Percentiles rank a stretch among this genome's conserved stretches.
These are phyloP conservation scores for Onychostruthus taczanowskii DNA, from an alignment of 2,113 vertebrate species.

Conservation along the genomic window DNA sequence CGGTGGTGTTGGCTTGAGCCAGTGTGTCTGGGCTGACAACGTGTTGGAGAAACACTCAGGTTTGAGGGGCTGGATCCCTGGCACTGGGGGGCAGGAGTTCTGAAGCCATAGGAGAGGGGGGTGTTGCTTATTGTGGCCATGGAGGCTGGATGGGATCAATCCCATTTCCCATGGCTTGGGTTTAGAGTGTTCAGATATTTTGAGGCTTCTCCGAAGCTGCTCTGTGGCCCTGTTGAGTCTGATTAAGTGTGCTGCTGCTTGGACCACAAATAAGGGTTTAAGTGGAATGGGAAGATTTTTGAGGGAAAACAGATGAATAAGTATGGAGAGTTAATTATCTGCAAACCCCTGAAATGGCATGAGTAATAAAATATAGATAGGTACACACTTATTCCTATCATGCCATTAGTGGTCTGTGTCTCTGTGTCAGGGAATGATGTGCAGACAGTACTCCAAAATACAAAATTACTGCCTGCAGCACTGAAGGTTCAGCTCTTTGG, in stretches of 20 bases:
- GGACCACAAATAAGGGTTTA: neutral
- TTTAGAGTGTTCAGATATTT: neutral
- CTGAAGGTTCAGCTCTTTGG: neutral
- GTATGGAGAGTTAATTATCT: slow-evolving; percentile 23
- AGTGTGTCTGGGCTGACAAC: neutral
- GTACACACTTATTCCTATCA: neutral
- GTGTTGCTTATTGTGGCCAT: fast-evolving
- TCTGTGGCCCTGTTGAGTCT: neutral
- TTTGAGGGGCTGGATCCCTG: neutral
- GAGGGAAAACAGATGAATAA: neutral
- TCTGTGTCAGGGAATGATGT: neutral
- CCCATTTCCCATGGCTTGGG: neutral
- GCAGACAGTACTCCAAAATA: neutral
- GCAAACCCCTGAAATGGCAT: neutral
- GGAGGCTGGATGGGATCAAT: neutral
- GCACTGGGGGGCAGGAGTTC: neutral
- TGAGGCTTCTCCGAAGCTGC: neutral
- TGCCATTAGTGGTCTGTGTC: neutral
- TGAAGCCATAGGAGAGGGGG: neutral
- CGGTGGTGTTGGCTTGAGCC: neutral
- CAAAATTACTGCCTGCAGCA: neutral
- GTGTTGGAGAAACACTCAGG: neutral
- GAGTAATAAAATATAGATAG: slow-evolving; percentile 20
- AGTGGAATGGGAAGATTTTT: neutral
- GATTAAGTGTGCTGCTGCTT: neutral